These are phyloP conservation scores for Drosophila albomicans DNA, from an alignment of 1,140 invertebrate genomes.

Conservation along the genomic window DNA sequence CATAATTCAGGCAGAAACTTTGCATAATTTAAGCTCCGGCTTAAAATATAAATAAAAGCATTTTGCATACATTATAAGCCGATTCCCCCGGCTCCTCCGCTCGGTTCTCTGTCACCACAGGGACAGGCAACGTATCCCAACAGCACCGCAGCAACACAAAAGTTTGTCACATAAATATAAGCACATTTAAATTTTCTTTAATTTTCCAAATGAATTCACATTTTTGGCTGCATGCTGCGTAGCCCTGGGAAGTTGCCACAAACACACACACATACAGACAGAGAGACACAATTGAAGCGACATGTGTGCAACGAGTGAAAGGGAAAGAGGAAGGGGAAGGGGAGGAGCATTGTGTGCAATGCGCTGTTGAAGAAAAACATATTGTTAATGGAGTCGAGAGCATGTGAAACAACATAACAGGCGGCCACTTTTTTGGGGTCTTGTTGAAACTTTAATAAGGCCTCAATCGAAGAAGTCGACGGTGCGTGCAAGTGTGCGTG, in stretches of 20 bases:
- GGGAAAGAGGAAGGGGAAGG: conserved; percentile 1
- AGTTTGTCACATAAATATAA: conserved; percentile 62
- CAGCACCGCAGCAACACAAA: conserved; percentile 7
- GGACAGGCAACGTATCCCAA: not conserved
- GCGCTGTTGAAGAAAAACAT: conserved; percentile 69
- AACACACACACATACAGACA: conserved; percentile 15
- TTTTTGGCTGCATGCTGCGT: conserved; percentile 40
- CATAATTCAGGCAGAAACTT: conserved; percentile 11
- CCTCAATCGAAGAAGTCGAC: conserved; percentile 64
- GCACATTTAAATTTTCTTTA: conserved; percentile 76
- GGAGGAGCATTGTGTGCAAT: conserved; percentile 19
- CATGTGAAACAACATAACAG: conserved; percentile 78
- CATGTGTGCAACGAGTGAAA: not conserved
- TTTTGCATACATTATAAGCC: conserved; percentile 47
- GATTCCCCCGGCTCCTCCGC: not conserved
- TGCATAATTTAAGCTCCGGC: conserved; percentile 20
- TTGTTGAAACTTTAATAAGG: conserved; percentile 59
- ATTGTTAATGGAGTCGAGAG: conserved; percentile 81
- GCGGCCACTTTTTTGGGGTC: conserved; percentile 29
- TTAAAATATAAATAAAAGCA: conserved; percentile 41
- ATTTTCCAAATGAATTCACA: conserved; percentile 79
- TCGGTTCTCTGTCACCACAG: not conserved
- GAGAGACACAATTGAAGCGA: conserved; percentile 23
- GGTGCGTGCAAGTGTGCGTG: conserved; percentile 7
- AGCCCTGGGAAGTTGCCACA: conserved; percentile 1